Conservation (phyloP, 2,797 vertebrate species). For the Loriculus beryllinus region DNA sequence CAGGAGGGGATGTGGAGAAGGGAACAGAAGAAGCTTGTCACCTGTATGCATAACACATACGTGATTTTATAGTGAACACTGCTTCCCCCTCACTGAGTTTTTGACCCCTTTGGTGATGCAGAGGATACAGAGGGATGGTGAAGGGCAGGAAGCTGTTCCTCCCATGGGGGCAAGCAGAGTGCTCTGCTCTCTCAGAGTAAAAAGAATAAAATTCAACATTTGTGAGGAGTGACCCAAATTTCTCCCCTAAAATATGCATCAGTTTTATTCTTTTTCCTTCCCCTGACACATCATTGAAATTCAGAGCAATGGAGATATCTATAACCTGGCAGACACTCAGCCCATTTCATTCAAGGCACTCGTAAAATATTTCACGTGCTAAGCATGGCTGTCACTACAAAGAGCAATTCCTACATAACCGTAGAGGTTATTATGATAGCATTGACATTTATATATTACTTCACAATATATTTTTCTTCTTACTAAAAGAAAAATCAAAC, state of each 20-base stretch:
- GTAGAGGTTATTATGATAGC: not conserved
- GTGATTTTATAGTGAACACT: fast-evolving
- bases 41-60: not conserved
- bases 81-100: not conserved
- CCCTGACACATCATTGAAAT: not conserved
- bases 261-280: constrained; percentile 27
- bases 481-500: not conserved
- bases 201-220: not conserved
- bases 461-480: not conserved
- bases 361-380: constrained; percentile 22
- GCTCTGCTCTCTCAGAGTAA: not conserved
- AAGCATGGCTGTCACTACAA: constrained; percentile 18
- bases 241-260: not conserved
- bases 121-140: not conserved
- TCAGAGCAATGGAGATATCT: constrained; percentile 14
- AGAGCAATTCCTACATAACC: not conserved
- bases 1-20: not conserved
- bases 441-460: not conserved
- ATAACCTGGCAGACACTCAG: not conserved
- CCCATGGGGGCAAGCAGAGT: fast-evolving
- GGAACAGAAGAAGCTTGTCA: not conserved
- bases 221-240: constrained; percentile 19
- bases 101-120: not conserved
- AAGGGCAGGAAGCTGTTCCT: not conserved
- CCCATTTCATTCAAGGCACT: not conserved